Evolutionary conservation across 1,140 invertebrate species (phyloP).

Genomic region (Drosophila burlai): DNA sequence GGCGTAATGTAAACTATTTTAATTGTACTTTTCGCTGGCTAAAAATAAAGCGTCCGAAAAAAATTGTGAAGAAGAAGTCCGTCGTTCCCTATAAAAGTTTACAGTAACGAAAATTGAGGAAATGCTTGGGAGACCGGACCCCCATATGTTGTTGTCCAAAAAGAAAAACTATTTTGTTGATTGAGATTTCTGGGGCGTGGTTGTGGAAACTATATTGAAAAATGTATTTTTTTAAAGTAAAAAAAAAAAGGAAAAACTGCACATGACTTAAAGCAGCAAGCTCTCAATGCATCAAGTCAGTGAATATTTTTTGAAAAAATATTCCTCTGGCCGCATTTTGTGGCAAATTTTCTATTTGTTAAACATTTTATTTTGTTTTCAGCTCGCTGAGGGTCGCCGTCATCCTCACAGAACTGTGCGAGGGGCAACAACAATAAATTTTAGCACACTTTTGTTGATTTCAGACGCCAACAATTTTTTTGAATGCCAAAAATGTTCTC

Average conservation of each 20-base stretch:
- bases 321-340: constrained; percentile 23
- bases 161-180: constrained; percentile 25
- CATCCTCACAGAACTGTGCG: constrained; percentile 15
- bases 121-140: constrained; percentile 14
- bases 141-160: constrained; percentile 34
- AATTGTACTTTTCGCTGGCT: constrained; percentile 71
- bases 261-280: constrained; percentile 21
- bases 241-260: constrained; percentile 11
- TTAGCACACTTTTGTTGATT: constrained; percentile 61
- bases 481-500: constrained; percentile 38
- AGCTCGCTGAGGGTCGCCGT: constrained; percentile 25
- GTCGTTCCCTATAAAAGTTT: constrained; percentile 53
- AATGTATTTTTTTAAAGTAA: neutral
- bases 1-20: constrained; percentile 77
- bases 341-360: constrained; percentile 32
- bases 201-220: neutral
- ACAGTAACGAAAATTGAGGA: constrained; percentile 42
- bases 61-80: constrained; percentile 5
- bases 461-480: constrained; percentile 35
- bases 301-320: constrained; percentile 20
- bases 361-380: constrained; percentile 30
- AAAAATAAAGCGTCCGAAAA: constrained; percentile 56
- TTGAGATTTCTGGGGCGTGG: constrained; percentile 42
- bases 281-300: constrained; percentile 23
- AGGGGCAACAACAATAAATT: constrained; percentile 57